Evolutionary conservation across 2,113 vertebrate species (phyloP), one percentile per base, ranked within the genome.

Genomic region (Mobula birostris): DNA sequence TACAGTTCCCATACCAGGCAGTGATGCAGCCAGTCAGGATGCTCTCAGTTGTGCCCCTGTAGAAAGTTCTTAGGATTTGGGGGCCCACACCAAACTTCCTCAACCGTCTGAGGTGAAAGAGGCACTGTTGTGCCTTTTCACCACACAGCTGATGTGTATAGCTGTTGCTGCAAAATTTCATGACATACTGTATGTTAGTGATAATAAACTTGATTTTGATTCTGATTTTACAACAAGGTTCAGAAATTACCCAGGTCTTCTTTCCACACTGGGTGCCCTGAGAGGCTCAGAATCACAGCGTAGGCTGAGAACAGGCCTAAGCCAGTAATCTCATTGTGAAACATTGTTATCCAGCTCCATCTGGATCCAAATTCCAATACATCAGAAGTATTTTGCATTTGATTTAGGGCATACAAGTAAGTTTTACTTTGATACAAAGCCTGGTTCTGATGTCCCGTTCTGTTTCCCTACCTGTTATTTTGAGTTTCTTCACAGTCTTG

Each of bases 401-500:
- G 0, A 79, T 36, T 11, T 36, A 48, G 48, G 48, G 48, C 48
- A 48, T 48, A 79, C n/a, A 79, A 79, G 8, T 15, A 7, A 9
- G 7, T 32, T 79, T 79, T 79, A 9, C n/a, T 79, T 79, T 32
- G 77, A 36, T 79, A 79, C 1, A 79, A 79, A 36, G 14, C 77
- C 8, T 2, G 24, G 82, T 8, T 5, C 40, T 88, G 68, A 72
- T 12, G 11, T 1, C n/a, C 11, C 1, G 58, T 9, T n/a, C 32
- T 94, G n/a, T 63, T 92, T 94, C 8, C 95, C 94, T 96, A 99
- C 99, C 98, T 94, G 97, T 96, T 17, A 97, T 95, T 95, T 96
- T 97, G 94, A 99, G 97, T 96, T 97, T 98, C 96, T 98, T 99
- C 94, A 99, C 97, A 0, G 96, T 97, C 96, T 98, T 98, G 94